These are phyloP conservation scores for Fistularia tabacaria DNA, from an alignment of 2,797 vertebrate species.

Conservation along the genomic window DNA sequence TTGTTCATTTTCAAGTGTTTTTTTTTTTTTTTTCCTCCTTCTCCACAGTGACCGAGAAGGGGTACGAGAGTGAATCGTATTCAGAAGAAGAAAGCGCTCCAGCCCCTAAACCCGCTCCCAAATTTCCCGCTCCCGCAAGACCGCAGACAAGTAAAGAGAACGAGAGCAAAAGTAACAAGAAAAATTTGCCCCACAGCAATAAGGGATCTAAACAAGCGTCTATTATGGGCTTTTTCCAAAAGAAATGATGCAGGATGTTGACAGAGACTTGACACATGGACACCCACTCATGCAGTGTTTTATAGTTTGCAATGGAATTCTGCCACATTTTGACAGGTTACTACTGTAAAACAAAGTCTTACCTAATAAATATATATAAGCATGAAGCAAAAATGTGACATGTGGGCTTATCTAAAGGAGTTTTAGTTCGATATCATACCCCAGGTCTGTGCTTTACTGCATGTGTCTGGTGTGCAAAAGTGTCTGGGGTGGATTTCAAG, in stretches of 20 bases:
- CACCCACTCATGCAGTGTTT: not conserved
- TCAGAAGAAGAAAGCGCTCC: constrained; percentile 84
- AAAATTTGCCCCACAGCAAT: constrained; percentile 56
- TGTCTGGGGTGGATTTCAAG: no score
- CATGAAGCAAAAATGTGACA: no score
- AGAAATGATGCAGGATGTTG: constrained; percentile 76
- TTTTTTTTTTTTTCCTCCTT: not conserved
- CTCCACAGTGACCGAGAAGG: constrained; percentile 91
- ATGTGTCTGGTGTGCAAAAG: no score
- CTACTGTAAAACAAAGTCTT: not conserved
- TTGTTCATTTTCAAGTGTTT: not conserved
- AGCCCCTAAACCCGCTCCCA: constrained; percentile 35
- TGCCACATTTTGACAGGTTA: not conserved
- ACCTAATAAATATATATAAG: no score
- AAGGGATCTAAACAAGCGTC: constrained; percentile 87
- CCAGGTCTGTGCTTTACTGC: no score
- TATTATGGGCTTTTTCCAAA: constrained; percentile 92
- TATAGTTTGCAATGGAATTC: not conserved
- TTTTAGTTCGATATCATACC: no score
- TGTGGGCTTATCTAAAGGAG: no score
- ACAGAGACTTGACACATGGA: not conserved
- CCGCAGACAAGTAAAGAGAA: constrained; percentile 63
- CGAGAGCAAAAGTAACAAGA: constrained; percentile 79
- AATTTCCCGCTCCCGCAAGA: constrained; percentile 39
- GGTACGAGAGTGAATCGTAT: constrained; percentile 89